phyloP scores from a whole-genome alignment of 23 tunicate species.

The Diplosoma virens region DNA sequence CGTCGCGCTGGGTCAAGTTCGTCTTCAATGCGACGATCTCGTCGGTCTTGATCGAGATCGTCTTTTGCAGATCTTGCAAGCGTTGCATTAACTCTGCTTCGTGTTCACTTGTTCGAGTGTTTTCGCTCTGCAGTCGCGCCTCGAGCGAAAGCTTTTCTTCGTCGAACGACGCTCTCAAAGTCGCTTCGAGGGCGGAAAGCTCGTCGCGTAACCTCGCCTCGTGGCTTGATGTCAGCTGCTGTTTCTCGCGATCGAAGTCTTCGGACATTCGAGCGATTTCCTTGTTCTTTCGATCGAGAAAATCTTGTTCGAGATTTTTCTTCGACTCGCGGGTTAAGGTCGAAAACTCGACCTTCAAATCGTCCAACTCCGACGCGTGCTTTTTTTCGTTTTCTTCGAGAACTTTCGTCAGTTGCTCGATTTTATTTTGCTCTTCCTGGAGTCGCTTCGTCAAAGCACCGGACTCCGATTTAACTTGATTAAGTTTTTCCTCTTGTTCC shows the following conservation, averaged over 20 bases:
- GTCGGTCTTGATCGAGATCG: neutral
- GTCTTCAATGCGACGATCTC: neutral
- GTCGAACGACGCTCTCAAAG: neutral
- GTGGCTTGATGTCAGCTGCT: neutral
- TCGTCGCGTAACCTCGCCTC: neutral
- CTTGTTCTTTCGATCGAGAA: neutral
- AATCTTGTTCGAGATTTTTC: neutral
- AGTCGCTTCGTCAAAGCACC: constrained; percentile 4
- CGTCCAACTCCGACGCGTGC: neutral
- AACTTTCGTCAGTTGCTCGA: constrained; percentile 3
- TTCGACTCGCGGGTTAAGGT: neutral
- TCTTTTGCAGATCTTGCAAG: neutral
- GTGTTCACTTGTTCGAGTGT: neutral
- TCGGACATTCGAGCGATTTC: neutral
- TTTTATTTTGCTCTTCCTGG: constrained; percentile 18
- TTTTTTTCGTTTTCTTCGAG: constrained; percentile 19
- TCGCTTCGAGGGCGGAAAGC: neutral
- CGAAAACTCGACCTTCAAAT: neutral
- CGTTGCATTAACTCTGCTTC: constrained; percentile 2
- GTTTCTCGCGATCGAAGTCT: constrained; percentile 22
- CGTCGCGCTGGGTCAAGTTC: neutral
- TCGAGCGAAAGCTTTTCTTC: constrained; percentile 2
- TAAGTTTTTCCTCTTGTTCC: neutral
- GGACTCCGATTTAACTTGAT: constrained; percentile 7
- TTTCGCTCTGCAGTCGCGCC: neutral